These are phyloP conservation scores for Kryptolebias marmoratus DNA, from an alignment of 2,113 vertebrate species.

Conservation along the genomic window DNA sequence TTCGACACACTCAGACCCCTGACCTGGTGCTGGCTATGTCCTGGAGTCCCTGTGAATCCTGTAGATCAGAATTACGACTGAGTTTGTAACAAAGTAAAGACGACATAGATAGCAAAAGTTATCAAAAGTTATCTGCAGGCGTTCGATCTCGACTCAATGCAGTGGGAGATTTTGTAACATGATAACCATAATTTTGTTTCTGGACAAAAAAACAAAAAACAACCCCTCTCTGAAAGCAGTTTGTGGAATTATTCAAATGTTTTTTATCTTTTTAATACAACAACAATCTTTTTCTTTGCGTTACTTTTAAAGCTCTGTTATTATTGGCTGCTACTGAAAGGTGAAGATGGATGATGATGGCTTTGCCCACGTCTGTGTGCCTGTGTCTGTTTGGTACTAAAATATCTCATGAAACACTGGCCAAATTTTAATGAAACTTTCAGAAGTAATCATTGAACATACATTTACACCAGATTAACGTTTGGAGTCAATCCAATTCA, in stretches of 20 bases:
- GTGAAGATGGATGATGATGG: too few relatives aligned
- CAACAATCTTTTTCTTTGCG: too few relatives aligned
- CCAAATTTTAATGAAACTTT: too few relatives aligned
- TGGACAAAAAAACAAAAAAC: background rate
- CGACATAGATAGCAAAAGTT: background rate
- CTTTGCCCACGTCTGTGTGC: too few relatives aligned
- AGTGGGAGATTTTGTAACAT: background rate
- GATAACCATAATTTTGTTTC: background rate
- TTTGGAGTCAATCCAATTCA: too few relatives aligned
- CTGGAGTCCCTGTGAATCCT: constrained; percentile 28
- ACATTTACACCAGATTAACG: too few relatives aligned
- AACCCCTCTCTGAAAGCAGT: background rate
- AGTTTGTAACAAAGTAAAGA: constrained; percentile 6
- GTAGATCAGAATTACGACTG: background rate
- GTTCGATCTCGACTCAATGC: background rate
- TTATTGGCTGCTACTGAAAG: too few relatives aligned
- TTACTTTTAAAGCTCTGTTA: too few relatives aligned
- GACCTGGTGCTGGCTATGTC: constrained; percentile 52
- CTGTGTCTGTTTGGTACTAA: too few relatives aligned
- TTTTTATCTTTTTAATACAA: too few relatives aligned
- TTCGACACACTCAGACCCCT: constrained; percentile 65
- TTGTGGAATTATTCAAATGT: background rate
- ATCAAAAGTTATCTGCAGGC: background rate
- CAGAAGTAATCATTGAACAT: too few relatives aligned
- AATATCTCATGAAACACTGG: too few relatives aligned